Percentiles rank a stretch among this genome's conserved stretches.
These are phyloP conservation scores for Holotrichia oblita DNA, from an alignment of 1,140 invertebrate species.

Conservation along the genomic window DNA sequence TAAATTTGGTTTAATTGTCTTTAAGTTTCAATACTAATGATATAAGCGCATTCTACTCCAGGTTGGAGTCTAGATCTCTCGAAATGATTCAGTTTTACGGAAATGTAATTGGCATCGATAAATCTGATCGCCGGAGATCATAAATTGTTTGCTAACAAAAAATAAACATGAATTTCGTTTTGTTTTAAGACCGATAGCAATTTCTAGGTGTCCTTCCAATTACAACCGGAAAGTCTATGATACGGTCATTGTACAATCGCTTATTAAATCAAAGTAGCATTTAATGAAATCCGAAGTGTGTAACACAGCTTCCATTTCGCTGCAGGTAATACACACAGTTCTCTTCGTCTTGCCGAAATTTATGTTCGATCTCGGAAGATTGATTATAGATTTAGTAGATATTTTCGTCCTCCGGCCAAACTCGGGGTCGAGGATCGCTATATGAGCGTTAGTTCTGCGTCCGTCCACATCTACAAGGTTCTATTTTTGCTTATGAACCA, in stretches of 20 bases:
- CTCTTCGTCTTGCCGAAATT: slow-evolving; percentile 24
- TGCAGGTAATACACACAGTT: slow-evolving; percentile 16
- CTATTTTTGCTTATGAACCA: slow-evolving; percentile 11
- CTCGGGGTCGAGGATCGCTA: slow-evolving; percentile 23
- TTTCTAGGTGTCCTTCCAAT: slow-evolving; percentile 25
- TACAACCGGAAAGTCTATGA: slow-evolving; percentile 10
- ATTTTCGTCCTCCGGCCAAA: not conserved
- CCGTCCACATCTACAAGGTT: not conserved
- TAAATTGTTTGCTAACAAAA: slow-evolving; percentile 19
- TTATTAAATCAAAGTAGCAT: slow-evolving; percentile 17
- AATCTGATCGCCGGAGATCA: not conserved
- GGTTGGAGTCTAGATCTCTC: not conserved
- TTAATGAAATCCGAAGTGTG: slow-evolving; percentile 26
- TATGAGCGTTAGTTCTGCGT: not conserved
- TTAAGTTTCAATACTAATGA: not conserved
- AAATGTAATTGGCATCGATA: slow-evolving; percentile 14
- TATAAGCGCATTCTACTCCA: not conserved
- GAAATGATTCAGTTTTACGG: not conserved
- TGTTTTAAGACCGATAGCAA: slow-evolving; percentile 24
- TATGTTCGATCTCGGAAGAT: slow-evolving; percentile 30
- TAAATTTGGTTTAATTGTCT: slow-evolving; percentile 21
- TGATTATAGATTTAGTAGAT: slow-evolving; percentile 32
- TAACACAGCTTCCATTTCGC: slow-evolving; percentile 17
- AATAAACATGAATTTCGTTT: slow-evolving; percentile 1
- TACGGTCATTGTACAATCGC: not conserved